Base-by-base conservation (phyloP, 2,113 vertebrate species). In the Lates calcarifer region DNA sequence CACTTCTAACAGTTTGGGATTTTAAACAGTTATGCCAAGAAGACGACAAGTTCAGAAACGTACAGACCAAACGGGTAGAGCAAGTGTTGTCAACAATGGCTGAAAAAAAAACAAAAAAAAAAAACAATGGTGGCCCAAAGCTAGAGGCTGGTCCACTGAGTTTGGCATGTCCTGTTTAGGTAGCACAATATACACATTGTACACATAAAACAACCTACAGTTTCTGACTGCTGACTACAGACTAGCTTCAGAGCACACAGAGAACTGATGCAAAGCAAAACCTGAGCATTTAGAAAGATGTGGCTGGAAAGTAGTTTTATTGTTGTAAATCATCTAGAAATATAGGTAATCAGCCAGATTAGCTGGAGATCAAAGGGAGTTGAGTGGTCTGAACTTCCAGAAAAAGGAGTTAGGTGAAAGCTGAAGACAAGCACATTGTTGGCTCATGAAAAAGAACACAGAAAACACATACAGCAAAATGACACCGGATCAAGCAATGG, bases 141-240 rank as follows among this genome's bases (percentile, higher is more conserved):
- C 82, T 87, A 1, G 70, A 85, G 84, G 81, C 76, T 74, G 75
- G 69, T 87, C 75, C 75, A 39, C 29, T 0, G 79, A 83, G 76
- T 78, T 51, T 80, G 87, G 91, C 82, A 92, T 84, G 92, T 94
- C 91, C 93, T 93, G 92, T 93, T 92, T 90, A 87, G 88, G 88
- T 80, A 84, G 77, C 77, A 87, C 89, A 92, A 90, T 83, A 87
- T 84, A 74, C 78, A 84, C 90, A 90, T 77, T 49, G 90, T 78
- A 82, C 78, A 76, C 70, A 67, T n/a, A n/a, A n/a, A 76, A 31
- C 63, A 70, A 63, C 47, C 80, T 56, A 39, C 76, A 81, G 2
- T 39, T 11, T 61, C 26, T 63, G 77, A n/a, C 74, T 43, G 61
- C 43, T 62, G 57, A 26, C 49, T 66, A 62, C 1, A 3, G 39